Conservation (phyloP, 1,140 invertebrate genomes). For the Drosophila subobscura region DNA sequence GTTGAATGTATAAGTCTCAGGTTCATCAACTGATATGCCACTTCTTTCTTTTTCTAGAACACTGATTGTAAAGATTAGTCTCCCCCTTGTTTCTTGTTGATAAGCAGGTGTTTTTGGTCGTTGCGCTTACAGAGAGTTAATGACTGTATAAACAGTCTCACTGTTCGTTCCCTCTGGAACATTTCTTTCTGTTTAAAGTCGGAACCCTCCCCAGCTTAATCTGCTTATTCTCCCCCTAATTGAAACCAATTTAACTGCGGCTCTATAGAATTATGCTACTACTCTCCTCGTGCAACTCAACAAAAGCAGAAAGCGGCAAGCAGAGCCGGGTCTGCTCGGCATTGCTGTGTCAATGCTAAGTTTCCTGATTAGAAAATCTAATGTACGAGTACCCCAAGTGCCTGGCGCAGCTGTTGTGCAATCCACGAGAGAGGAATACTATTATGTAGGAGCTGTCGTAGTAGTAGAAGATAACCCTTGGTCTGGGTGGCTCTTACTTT, state of each 20-base stretch:
- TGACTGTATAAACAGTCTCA: constrained; percentile 14
- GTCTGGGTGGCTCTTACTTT: neutral
- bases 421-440: constrained; percentile 17
- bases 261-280: constrained; percentile 43
- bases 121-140: constrained; percentile 10
- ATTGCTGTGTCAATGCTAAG: constrained; percentile 51
- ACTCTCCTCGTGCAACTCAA: constrained; percentile 2
- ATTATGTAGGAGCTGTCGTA: neutral
- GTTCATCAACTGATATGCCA: neutral
- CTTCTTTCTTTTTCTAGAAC: neutral
- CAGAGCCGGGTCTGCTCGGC: constrained; percentile 1
- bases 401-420: constrained; percentile 35
- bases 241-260: constrained; percentile 74
- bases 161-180: neutral
- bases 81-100: constrained; percentile 9
- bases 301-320: neutral
- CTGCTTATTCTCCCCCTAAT: constrained; percentile 42
- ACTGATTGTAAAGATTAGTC: constrained; percentile 31
- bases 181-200: neutral
- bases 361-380: constrained; percentile 52
- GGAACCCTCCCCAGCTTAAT: too few relatives aligned
- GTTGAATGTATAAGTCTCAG: neutral
- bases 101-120: constrained; percentile 32
- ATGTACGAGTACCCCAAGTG: constrained; percentile 1
- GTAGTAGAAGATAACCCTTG: constrained; percentile 48